Evolutionary conservation across 2,888 invertebrate genomes (phyloP), one percentile per base, ranked within the genome.

Genomic region (Dioctria rufipes): DNA sequence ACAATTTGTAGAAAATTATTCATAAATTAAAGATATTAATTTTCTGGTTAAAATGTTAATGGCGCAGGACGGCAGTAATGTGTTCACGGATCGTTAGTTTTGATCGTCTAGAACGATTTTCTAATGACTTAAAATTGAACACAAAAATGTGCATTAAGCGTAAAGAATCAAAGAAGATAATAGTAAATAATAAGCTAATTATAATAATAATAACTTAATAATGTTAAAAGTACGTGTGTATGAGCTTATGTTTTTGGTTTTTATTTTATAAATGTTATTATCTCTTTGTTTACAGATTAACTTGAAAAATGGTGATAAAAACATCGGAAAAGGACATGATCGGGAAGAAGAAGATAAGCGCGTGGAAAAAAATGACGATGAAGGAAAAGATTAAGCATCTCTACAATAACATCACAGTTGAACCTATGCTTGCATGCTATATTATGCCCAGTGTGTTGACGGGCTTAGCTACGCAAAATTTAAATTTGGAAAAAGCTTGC

Each of bases 401-500:
- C 49, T 90, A 90, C 83, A 90, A 90, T 9, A 92, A 92, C 84
- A 91, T 93, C 71, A 93, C 93, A 0, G 91, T 93, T 4, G 93
- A 93, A 86, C 93, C 93, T 2, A 91, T 93, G 81, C 85, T 93
- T 69, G 91, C 92, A 2, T 92, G 91, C 80, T 93, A 92, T 84
- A 91, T 93, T 0, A 89, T 93, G 83, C 93, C 93, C 3, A 92
- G 92, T 80, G 92, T 92, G 4, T 87, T 92, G 11, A 93, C 95
- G 2, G 92, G 93, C 66, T 87, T 96, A 83, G 95, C 95, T 37
- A 95, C 95, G 61, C 96, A 96, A 88, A 96, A 96, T 88, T 89
- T 96, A 73, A 95, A 95, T 87, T 90, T 96, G 86, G 96, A 96
- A 88, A 96, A 96, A 88, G 96, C 96, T 0, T 96, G 96, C 86